These are phyloP conservation scores for Uromys caudimaculatus DNA, from an alignment of 2,797 vertebrate species.

Conservation along the genomic window DNA sequence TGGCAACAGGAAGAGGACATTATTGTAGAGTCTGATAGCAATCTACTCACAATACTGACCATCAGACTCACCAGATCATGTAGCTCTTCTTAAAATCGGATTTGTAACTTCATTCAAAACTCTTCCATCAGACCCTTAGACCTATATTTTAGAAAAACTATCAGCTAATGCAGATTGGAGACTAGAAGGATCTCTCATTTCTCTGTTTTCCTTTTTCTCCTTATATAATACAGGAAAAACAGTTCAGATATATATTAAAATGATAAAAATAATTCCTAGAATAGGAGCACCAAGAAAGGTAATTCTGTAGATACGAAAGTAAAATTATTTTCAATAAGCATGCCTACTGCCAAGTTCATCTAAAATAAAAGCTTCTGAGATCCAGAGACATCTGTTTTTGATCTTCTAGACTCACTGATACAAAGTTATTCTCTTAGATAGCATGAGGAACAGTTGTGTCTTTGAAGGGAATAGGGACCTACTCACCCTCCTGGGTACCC, in stretches of 20 bases:
- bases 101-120: background rate
- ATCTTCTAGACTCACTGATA: conserved; percentile 34
- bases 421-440: conserved; percentile 57
- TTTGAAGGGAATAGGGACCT: conserved; percentile 30
- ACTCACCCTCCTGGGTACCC: conserved; percentile 17
- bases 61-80: background rate
- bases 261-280: conserved; percentile 47
- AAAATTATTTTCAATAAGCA: conserved; percentile 55
- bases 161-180: background rate
- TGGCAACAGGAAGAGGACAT: background rate
- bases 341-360: conserved; percentile 23
- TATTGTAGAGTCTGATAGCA: background rate
- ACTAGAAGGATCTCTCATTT: background rate
- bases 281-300: conserved; percentile 8
- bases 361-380: conserved; percentile 47
- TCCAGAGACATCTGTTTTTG: background rate
- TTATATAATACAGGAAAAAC: background rate
- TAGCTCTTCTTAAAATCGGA: background rate
- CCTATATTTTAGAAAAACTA: background rate
- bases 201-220: background rate
- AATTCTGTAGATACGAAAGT: conserved; percentile 38
- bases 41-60: background rate
- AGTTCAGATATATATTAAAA: conserved; percentile 4
- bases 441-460: background rate
- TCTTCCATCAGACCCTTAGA: background rate